Conservation (phyloP, 64 coral and sea anemone species). For the Stylophora pistillata region DNA sequence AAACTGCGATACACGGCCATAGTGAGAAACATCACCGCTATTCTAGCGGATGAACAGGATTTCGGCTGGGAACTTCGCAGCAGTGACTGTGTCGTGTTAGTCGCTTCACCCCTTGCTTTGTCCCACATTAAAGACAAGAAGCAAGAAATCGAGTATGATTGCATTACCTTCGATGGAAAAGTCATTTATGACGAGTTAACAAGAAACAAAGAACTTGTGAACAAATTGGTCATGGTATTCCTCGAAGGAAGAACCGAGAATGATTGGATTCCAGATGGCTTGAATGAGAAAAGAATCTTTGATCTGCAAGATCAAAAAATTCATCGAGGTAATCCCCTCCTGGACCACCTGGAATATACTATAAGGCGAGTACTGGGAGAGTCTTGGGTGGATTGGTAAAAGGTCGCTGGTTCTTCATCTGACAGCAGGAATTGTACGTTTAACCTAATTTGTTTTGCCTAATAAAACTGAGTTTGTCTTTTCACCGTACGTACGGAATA, state of each 20-base stretch:
- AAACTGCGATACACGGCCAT: too few species aligned
- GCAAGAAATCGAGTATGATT: slow-evolving; percentile 33
- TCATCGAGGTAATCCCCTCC: neutral
- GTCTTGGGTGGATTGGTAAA: too few species aligned
- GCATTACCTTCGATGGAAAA: slow-evolving; percentile 29
- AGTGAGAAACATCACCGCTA: too few species aligned
- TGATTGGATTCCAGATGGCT: slow-evolving; percentile 19
- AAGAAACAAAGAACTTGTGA: neutral
- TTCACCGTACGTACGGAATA: too few species aligned
- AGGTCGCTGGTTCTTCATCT: too few species aligned
- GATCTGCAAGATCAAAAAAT: neutral
- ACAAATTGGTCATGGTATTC: slow-evolving; percentile 35
- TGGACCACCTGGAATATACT: slow-evolving; percentile 26
- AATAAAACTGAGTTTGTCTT: too few species aligned
- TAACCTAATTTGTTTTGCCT: too few species aligned
- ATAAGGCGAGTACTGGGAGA: slow-evolving; percentile 24
- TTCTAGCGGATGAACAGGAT: too few species aligned
- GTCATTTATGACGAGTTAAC: slow-evolving; percentile 20
- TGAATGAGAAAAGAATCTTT: slow-evolving; percentile 29
- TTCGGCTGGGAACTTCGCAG: too few species aligned
- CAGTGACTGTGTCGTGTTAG: too few species aligned
- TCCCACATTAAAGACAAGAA: slow-evolving; percentile 29
- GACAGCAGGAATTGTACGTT: too few species aligned
- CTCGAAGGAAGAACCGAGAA: neutral
- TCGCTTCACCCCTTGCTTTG: neutral